Percentiles rank a stretch among this genome's conserved stretches.
Conservation (phyloP, 1,140 invertebrate species). For the Pseudomyrmex sp. region DNA sequence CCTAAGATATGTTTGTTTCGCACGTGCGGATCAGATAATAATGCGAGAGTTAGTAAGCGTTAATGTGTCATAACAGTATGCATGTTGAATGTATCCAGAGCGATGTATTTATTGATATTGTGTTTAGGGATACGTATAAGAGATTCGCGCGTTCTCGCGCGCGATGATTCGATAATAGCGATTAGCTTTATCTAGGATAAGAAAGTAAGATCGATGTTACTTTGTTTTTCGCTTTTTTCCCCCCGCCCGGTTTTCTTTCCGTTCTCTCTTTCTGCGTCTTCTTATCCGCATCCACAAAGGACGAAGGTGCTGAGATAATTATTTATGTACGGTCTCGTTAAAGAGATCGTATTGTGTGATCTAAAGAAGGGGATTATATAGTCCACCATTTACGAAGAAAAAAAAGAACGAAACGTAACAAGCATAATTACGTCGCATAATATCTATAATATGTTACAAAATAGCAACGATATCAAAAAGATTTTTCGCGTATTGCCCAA, state of each 20-base stretch:
- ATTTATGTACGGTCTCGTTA: conserved; percentile 34
- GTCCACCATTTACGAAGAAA: not conserved
- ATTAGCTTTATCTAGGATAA: conserved; percentile 65
- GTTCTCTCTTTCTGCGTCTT: conserved; percentile 23
- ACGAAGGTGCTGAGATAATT: conserved; percentile 25
- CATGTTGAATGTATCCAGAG: conserved; percentile 76
- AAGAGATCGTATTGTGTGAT: conserved; percentile 60
- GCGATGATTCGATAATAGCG: conserved; percentile 68
- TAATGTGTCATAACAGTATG: conserved; percentile 77
- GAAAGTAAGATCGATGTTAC: conserved; percentile 71
- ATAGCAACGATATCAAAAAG: conserved; percentile 70
- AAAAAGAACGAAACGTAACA: conserved; percentile 41
- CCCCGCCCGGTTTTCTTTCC: conserved; percentile 13
- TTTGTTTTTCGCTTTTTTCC: conserved; percentile 56
- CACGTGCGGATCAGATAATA: conserved; percentile 62
- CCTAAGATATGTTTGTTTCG: conserved; percentile 60
- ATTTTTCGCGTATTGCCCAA: conserved; percentile 13
- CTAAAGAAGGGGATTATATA: conserved; percentile 52
- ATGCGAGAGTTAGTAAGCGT: conserved; percentile 73
- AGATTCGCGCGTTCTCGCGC: conserved; percentile 70
- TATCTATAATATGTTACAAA: conserved; percentile 37
- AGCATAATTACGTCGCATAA: conserved; percentile 52
- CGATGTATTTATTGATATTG: conserved; percentile 77
- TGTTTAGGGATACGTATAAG: conserved; percentile 64
- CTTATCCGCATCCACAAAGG: conserved; percentile 24